Conservation (phyloP, 2,113 vertebrate species). For the Pelusios castaneus region DNA sequence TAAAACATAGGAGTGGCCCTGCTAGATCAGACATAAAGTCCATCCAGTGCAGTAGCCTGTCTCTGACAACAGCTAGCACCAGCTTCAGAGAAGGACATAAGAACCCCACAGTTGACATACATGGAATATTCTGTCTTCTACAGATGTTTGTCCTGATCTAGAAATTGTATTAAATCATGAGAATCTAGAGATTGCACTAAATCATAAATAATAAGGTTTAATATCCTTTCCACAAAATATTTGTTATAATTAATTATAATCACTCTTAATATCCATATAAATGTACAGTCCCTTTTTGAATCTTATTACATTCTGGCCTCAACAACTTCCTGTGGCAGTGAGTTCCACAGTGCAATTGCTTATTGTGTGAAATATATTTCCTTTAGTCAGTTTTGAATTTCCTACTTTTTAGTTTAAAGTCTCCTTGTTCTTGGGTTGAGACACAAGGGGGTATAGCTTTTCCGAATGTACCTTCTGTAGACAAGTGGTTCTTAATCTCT, state of each 20-base stretch:
- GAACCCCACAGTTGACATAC: neutral
- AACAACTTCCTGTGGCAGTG: neutral
- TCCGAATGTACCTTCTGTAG: too few species aligned
- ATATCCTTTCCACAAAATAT: neutral
- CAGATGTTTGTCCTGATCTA: neutral
- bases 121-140: neutral
- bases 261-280: neutral
- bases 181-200: neutral
- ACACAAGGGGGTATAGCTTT: neutral
- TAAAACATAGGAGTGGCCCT: neutral
- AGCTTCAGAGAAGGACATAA: neutral
- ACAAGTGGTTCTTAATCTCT: too few species aligned
- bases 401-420: neutral
- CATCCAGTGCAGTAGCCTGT: neutral
- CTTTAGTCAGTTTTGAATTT: neutral
- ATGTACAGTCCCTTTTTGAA: neutral
- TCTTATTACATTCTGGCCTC: neutral
- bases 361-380: neutral
- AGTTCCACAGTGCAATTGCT: neutral
- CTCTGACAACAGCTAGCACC: fast-evolving
- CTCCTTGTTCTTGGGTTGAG: neutral
- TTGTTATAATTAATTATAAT: neutral
- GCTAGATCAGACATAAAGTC: neutral
- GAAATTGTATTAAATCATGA: too few species aligned
- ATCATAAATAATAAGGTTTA: neutral